Conservation (phyloP, 2,113 vertebrate genomes). For the Perca flavescens region DNA sequence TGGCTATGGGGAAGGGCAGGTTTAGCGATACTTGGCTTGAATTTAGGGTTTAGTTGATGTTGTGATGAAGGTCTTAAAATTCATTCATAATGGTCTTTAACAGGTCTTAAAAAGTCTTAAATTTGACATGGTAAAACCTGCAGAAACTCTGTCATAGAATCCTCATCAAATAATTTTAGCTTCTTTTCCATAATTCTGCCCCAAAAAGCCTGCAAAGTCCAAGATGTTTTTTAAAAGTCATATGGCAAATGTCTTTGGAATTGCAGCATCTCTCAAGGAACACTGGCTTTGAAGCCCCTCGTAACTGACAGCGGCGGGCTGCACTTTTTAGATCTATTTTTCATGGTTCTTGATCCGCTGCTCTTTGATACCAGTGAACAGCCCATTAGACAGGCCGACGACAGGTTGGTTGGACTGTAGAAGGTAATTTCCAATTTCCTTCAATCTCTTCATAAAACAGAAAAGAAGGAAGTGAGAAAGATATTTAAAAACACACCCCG, state of each 20-base stretch:
- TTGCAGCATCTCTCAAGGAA: slow-evolving; percentile 25
- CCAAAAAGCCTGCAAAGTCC: slow-evolving; percentile 4
- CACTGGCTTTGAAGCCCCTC: slow-evolving; percentile 31
- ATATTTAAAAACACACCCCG: background rate
- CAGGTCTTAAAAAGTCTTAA: too few relatives aligned
- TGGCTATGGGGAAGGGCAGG: too few relatives aligned
- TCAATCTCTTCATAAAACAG: slow-evolving; percentile 6
- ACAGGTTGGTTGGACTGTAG: slow-evolving; percentile 36
- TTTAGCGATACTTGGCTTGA: too few relatives aligned
- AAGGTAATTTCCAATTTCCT: slow-evolving; percentile 36
- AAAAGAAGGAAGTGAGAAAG: background rate
- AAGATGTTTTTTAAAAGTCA: background rate
- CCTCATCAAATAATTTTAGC: background rate
- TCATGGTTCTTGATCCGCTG: slow-evolving; percentile 34
- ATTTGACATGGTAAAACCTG: background rate
- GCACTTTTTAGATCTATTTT: slow-evolving; percentile 43
- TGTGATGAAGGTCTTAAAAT: too few relatives aligned
- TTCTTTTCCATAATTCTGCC: background rate
- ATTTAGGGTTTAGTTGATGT: too few relatives aligned
- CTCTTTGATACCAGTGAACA: slow-evolving; percentile 53
- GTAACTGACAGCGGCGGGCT: slow-evolving; percentile 18
- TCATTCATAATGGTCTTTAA: too few relatives aligned
- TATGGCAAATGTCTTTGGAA: slow-evolving; percentile 13
- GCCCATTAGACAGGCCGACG: slow-evolving; percentile 26
- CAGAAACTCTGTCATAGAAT: background rate